These are phyloP conservation scores for Aegithalos caudatus DNA, from an alignment of 2,113 vertebrate genomes.

Conservation along the genomic window DNA sequence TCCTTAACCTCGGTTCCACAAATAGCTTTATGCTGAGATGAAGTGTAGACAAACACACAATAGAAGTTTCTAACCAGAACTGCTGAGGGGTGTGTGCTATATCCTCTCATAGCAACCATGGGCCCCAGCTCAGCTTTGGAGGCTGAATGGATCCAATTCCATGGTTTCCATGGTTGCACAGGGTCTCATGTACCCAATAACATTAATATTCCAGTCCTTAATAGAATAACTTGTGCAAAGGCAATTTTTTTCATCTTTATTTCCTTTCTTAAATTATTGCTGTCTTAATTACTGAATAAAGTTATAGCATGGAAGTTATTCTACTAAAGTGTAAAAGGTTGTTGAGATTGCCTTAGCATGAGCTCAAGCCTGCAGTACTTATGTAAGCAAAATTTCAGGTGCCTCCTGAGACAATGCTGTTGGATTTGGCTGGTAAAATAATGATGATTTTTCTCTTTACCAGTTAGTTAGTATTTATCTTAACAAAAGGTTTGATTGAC, in stretches of 20 bases:
- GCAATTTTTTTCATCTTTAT: background rate
- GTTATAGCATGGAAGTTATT: background rate
- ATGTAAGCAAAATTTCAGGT: background rate
- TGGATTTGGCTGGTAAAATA: background rate
- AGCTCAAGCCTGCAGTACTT: background rate
- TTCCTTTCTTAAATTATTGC: background rate
- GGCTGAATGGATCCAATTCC: slow-evolving; percentile 15
- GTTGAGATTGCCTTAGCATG: background rate
- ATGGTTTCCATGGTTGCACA: slow-evolving; percentile 63
- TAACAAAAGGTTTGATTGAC: slow-evolving; percentile 74
- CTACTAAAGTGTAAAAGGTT: background rate
- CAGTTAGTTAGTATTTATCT: background rate
- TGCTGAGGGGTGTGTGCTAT: slow-evolving; percentile 42
- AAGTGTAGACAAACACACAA: slow-evolving; percentile 47
- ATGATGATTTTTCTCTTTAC: background rate
- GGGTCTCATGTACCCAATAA: background rate
- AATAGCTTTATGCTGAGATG: slow-evolving; percentile 29
- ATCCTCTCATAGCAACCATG: slow-evolving; percentile 56
- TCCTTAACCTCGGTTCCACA: background rate
- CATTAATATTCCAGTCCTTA: slow-evolving; percentile 34
- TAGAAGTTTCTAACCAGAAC: slow-evolving; percentile 35
- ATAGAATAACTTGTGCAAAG: background rate
- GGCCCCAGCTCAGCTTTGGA: slow-evolving; percentile 39
- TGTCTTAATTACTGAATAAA: background rate
- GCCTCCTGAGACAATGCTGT: background rate